Conservation (phyloP, 2,888 invertebrate genomes). For the Drosophila nigricruria region DNA sequence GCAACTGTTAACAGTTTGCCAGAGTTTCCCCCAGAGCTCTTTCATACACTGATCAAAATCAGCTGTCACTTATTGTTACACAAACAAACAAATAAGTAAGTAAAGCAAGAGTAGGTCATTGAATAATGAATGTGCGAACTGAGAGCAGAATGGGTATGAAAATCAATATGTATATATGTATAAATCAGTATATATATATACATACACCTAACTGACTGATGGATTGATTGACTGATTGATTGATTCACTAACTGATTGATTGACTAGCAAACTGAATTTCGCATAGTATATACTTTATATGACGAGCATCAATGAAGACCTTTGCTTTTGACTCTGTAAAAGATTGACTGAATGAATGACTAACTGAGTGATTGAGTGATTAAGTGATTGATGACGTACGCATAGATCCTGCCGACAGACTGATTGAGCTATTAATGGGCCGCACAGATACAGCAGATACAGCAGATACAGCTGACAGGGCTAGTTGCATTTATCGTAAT, state of each 20-base stretch:
- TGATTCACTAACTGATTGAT: neutral
- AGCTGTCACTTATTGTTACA: slow-evolving; percentile 13
- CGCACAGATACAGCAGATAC: too few relatives aligned
- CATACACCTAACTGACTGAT: neutral
- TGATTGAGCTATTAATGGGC: too few relatives aligned
- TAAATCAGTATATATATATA: too few relatives aligned
- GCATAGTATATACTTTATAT: neutral
- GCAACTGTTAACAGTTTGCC: slow-evolving; percentile 13
- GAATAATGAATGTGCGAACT: neutral
- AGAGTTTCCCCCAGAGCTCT: slow-evolving; percentile 1
- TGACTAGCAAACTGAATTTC: neutral
- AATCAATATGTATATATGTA: neutral
- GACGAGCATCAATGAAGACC: neutral
- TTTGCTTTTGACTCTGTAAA: neutral
- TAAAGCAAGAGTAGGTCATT: slow-evolving; percentile 10
- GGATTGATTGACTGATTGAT: neutral
- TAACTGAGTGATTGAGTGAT: neutral
- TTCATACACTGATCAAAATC: slow-evolving; percentile 17
- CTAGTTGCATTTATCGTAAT: too few relatives aligned
- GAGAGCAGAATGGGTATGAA: too few relatives aligned
- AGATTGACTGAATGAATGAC: neutral
- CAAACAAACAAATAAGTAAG: slow-evolving; percentile 2
- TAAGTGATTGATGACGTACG: neutral
- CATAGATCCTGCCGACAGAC: too few relatives aligned
- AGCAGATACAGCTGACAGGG: too few relatives aligned